A percentile compares a stretch with the other conserved stretches of the same genome.
Conservation (phyloP, 2,113 vertebrate genomes). For the Trichomycterus rosablanca region DNA sequence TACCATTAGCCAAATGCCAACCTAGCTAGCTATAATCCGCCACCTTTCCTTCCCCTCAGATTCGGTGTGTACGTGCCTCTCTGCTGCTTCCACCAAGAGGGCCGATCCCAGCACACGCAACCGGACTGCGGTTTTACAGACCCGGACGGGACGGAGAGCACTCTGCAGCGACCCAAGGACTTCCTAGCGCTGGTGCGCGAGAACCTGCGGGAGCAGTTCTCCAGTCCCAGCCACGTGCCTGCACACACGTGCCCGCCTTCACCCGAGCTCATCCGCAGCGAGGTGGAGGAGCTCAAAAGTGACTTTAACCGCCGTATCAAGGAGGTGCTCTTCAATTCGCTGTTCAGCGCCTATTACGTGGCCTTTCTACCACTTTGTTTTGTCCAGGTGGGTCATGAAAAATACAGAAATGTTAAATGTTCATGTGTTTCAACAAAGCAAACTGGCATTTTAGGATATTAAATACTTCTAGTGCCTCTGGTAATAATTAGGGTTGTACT, state of each 20-base stretch:
- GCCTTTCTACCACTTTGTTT: constrained; percentile 96
- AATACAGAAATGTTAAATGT: too few species aligned
- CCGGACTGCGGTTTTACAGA: constrained; percentile 80
- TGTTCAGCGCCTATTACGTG: constrained; percentile 98
- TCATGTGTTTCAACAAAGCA: too few species aligned
- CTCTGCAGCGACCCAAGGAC: constrained; percentile 82
- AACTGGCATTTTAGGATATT: too few species aligned
- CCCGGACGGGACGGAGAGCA: constrained; percentile 73
- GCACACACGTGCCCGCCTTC: constrained; percentile 92
- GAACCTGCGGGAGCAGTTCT: constrained; percentile 89
- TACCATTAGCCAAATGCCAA: too few species aligned
- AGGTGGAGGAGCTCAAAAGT: constrained; percentile 94
- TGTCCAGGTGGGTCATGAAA: constrained; percentile 91
- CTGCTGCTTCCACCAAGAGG: constrained; percentile 96
- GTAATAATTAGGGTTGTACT: too few species aligned
- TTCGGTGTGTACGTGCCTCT: constrained; percentile 96
- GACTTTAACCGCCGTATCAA: constrained; percentile 98
- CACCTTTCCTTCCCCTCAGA: constrained; percentile 52
- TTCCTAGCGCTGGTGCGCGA: constrained; percentile 87
- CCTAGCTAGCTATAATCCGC: too few species aligned
- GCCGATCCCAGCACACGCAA: constrained; percentile 69
- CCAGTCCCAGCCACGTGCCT: constrained; percentile 78
- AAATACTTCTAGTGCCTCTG: too few species aligned
- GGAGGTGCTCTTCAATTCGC: constrained; percentile 98
- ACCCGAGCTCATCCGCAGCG: constrained; percentile 89